A percentile compares a stretch with the other conserved stretches of the same genome.
Conservation (phyloP, 2,888 invertebrate species). For the Cheilosia variabilis region DNA sequence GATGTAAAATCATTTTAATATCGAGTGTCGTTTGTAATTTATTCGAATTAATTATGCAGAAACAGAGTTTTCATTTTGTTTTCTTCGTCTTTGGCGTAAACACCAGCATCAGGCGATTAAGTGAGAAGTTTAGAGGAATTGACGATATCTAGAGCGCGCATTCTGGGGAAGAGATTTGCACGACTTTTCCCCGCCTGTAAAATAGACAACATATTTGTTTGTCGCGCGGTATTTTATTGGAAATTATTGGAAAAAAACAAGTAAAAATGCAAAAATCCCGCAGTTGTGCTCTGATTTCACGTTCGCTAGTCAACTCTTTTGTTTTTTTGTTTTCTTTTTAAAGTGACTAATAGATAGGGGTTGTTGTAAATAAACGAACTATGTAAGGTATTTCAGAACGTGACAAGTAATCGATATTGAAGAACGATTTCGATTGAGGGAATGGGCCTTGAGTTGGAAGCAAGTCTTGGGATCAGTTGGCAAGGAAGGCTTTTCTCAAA, state of each 20-base stretch:
- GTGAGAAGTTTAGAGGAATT: slow-evolving; percentile 52
- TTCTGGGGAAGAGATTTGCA: slow-evolving; percentile 21
- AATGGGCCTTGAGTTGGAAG: no score
- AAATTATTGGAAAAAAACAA: neutral
- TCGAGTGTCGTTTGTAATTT: slow-evolving; percentile 69
- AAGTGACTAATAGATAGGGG: neutral
- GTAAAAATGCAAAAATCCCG: neutral
- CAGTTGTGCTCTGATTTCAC: neutral
- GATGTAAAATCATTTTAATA: slow-evolving; percentile 68
- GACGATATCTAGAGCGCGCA: slow-evolving; percentile 32
- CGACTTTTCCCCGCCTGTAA: slow-evolving; percentile 30
- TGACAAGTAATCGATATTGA: no score
- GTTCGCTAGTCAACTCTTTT: slow-evolving; percentile 42
- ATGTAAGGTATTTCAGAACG: no score
- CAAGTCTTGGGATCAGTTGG: no score
- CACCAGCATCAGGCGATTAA: slow-evolving; percentile 35
- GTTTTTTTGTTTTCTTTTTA: neutral
- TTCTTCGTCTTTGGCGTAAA: slow-evolving; percentile 11
- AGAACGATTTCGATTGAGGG: no score
- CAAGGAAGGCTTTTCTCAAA: no score
- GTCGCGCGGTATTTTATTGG: slow-evolving; percentile 5
- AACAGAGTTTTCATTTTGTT: slow-evolving; percentile 18
- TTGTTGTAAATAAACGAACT: no score
- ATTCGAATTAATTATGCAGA: slow-evolving; percentile 73
- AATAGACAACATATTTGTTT: slow-evolving; percentile 36